A percentile compares a stretch with the other conserved stretches of the same genome.
These are phyloP conservation scores for Drosophila buzzatii DNA, from an alignment of 2,888 invertebrate genomes.

Conservation along the genomic window DNA sequence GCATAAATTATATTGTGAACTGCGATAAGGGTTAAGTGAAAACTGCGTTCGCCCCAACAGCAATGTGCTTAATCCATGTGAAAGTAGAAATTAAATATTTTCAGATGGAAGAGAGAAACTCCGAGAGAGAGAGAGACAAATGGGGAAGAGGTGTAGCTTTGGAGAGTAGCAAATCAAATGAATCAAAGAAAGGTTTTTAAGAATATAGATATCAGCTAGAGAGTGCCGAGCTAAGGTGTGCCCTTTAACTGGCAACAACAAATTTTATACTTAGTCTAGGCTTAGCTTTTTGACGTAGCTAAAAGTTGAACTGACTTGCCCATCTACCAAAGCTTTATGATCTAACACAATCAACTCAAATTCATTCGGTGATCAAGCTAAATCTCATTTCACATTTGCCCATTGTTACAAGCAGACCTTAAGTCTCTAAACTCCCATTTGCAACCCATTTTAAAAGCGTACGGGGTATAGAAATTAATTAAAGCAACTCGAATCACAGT, in stretches of 20 bases:
- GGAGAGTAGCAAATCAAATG: conserved; percentile 44
- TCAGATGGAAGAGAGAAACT: neutral
- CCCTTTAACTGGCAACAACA: neutral
- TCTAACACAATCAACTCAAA: neutral
- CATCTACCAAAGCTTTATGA: neutral
- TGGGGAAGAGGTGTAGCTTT: neutral
- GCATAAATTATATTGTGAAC: conserved; percentile 17
- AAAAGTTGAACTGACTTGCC: neutral
- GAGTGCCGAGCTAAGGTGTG: neutral
- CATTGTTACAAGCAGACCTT: neutral
- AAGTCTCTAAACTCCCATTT: neutral
- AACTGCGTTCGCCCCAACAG: conserved; percentile 19
- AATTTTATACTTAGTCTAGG: neutral
- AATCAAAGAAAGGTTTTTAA: conserved; percentile 8
- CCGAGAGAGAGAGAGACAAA: neutral
- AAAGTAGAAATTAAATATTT: conserved; percentile 61
- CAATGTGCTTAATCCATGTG: conserved; percentile 48
- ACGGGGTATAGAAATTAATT: conserved; percentile 37
- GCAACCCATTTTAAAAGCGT: neutral
- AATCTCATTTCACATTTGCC: neutral
- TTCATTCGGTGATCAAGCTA: neutral
- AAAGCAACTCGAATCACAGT: conserved; percentile 8
- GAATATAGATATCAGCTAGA: neutral
- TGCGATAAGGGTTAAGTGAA: conserved; percentile 24
- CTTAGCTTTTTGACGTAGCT: neutral